Base-by-base conservation (phyloP, 2,888 invertebrate species). In the Caradrina clavipalpis region DNA sequence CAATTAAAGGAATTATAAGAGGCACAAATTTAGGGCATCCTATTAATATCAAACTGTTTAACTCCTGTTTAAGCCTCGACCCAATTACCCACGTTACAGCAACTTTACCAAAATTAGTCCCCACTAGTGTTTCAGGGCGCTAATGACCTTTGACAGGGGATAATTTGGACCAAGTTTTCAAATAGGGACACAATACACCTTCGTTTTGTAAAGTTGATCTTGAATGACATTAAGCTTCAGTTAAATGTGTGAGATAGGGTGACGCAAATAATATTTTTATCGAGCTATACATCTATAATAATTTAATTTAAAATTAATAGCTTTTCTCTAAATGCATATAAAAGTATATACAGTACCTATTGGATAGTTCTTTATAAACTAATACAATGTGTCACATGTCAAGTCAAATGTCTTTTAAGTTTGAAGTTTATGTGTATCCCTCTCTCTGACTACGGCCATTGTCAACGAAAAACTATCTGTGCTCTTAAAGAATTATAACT, bases 141-240 rank as follows among this genome's bases (percentile, higher is more conserved):
- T 58, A 54, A 75, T 61, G 54, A 64, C 22, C 39, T 58, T 47
- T 65, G 76, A 61, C 64, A 75, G 13, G 26, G 70, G 64, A 65
- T 70, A 65, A 75, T 75, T 65, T 55, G 50, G 10, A 50, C 31
- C 17, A 50, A 69, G 62, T 74, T 68, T 67, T 39, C 35, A 61
- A 54, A 45, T 35, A 15, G 22, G 61, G 11, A 39, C 15, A 39
- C 35, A 47, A 21, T 51, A 22, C 45, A 7, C 15, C 39, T 47
- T 13, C n/a, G 26, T 53, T 53, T 21, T 51, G 26, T 15, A 15
- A 45, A 47, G 53, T 71, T 58, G 5, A 47, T 21, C 21, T 42
- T n/a, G 15, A 62, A 57, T 22, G 2, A 13, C 22, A 51, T 49
- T 64, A 22, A 51, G 6, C 45, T 68, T 57, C 13, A 50, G 17